Base-by-base conservation (phyloP, 1,140 invertebrate genomes). In the Drosophila micromelanica region DNA sequence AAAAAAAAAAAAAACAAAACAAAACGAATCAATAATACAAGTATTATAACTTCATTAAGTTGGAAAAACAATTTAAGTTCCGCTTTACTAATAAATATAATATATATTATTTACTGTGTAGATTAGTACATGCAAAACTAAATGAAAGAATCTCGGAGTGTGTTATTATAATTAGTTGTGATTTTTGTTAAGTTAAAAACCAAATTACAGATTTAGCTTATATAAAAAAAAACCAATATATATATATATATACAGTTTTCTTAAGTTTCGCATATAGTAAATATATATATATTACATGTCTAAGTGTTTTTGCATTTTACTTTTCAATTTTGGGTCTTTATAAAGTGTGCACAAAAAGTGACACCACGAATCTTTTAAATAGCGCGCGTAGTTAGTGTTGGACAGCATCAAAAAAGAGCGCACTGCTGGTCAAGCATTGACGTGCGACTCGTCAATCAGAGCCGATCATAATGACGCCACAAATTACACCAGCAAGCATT, bases 131-230 rank as follows among this genome's bases (percentile, higher is more conserved):
- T 73, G 67, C 59, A 43, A 27, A 72, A 68, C 61, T 57, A 60
- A 35, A 68, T 30, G 15, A 30, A 46, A 69, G 54, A 35, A 73
- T 69, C 32, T 59, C 55, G 27, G 46, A 82, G 68, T 86, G 82
- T 85, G 80, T 86, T 86, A 85, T 81, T 81, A 73, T 78, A 70
- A 78, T 82, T 86, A 75, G 43, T 70, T 87, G 82, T 85, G 81
- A 86, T 86, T 87, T 87, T 60, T 62, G 45, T 84, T 79, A 76
- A 59, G 49, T 69, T 75, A 62, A 64, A 62, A 67, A 76, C 60
- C 51, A 72, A 78, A 81, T 65, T 74, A 75, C 59, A 72, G 48
- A 51, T 51, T 20, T 46, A 55, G 68, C 40, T 85, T 69, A 60
- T 72, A 73, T 71, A 63, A 32, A 70, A 23, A 2, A 23, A 23